Evolutionary conservation across 2,888 invertebrate species (phyloP), one percentile per base, ranked within the genome.

Genomic region (Troides oblongomaculatus): DNA sequence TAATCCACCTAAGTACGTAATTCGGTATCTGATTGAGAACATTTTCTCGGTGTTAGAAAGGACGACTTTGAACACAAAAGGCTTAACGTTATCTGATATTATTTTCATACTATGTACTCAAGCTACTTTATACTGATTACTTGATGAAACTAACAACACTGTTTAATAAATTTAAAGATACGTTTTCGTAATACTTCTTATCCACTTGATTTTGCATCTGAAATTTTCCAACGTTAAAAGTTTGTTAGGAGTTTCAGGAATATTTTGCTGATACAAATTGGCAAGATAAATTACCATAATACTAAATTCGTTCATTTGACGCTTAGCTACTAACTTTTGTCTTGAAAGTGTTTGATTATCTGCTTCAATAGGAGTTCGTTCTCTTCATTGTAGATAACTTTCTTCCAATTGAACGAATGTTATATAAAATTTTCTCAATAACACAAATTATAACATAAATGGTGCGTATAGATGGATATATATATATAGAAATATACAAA

Each of bases 271-370:
- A 82, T 77, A 79, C 84, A 88, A 91, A 87, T 90, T 90, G 87
- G 81, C 84, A 82, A 82, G 85, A 92, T 92, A 92, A 92, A 90
- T 92, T 92, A 89, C 86, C 90, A 89, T 90, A 92, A 90, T 85
- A 87, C 89, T 81, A 82, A 81, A 86, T 79, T 78, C 85, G 88
- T 92, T 92, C 90, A 92, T 92, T 91, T 91, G 85, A 78, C 89
- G 87, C 88, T 92, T 90, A 92, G 89, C 90, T 86, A 79, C 76
- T 79, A 89, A 89, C 85, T 89, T 88, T 77, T 75, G 74, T 74
- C 81, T 82, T 81, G 72, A 75, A 84, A 79, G 77, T 84, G 86
- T 86, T 89, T 91, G 90, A 92, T 92, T 90, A 92, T 92, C 92
- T 90, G 79, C 78, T 79, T 75, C 78, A 76, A 75, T 75, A 75